Base-by-base conservation (phyloP, 2,113 vertebrate genomes). In the Maccullochella peelii region DNA sequence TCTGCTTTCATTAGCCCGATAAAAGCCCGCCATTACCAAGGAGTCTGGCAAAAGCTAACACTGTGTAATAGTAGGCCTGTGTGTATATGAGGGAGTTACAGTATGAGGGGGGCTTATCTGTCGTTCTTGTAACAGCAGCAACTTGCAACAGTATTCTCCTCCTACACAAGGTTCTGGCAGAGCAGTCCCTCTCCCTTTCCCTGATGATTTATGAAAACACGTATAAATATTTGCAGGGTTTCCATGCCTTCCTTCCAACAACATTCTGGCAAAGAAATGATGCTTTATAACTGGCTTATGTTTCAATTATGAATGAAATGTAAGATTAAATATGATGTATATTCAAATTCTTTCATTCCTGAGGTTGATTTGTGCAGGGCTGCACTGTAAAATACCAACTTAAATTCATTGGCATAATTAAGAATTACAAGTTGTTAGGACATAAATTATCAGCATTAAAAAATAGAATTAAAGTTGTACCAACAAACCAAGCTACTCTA, bases 11-110 rank as follows among this genome's bases (percentile, higher is more conserved):
- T 38, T 6, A 44, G 18, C 50, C 6, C 8, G 6, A 67, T 77
- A 36, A 73, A 79, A 79, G 21, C 18, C 76, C 33, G 27, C 49
- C 71, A 74, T 63, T 47, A 70, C 21, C 25, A 47, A 20, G 33
- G n/a, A 59, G 33, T 27, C 33, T 75, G 72, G 49, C 20, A n/a
- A 21, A 54, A 72, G 30, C 50, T 52, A 38, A 59, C 55, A 44
- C 21, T 0, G 0, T 52, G 49, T 50, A 40, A 61, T 9, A 20
- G 14, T 55, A 6, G 58, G 23, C 3, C 1, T 57, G 57, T 58
- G 25, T 67, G 8, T 47, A 11, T 76, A 5, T 74, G 63, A 73
- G 47, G 40, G 61, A 50, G 61, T 44, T 40, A 10, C 44, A 42
- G 6, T n/a, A 12, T 40, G 55, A 15, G 16, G 44, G 27, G 16